Conservation (phyloP, 2,888 invertebrate species). For the Melanotus villosus region DNA sequence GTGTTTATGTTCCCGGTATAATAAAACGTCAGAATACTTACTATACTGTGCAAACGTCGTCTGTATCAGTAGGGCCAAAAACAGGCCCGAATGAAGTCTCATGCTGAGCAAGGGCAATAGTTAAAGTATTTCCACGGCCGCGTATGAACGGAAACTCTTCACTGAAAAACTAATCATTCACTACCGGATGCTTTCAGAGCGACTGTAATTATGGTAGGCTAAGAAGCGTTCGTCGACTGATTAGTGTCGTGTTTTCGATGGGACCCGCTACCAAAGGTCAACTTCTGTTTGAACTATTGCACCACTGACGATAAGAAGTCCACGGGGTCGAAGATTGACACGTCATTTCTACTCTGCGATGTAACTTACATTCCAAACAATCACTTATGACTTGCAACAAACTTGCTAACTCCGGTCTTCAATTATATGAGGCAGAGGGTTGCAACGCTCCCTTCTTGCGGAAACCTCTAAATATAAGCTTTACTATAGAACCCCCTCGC, state of each 20-base stretch:
- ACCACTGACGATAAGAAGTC: slow-evolving; percentile 57
- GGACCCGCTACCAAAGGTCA: slow-evolving; percentile 58
- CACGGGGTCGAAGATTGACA: slow-evolving; percentile 55
- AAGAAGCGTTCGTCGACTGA: slow-evolving; percentile 25
- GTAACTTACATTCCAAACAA: slow-evolving; percentile 27
- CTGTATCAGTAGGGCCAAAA: slow-evolving; percentile 48
- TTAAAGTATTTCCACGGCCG: too few species aligned
- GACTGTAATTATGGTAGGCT: not conserved
- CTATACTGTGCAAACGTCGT: slow-evolving; percentile 52
- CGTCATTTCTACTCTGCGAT: slow-evolving; percentile 38
- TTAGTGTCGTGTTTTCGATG: slow-evolving; percentile 43
- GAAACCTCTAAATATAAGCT: slow-evolving; percentile 20
- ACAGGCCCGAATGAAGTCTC: slow-evolving; percentile 50
- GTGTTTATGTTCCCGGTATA: slow-evolving; percentile 42
- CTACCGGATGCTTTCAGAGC: slow-evolving; percentile 25
- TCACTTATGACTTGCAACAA: slow-evolving; percentile 15
- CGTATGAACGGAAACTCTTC: not conserved
- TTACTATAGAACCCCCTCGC: slow-evolving; percentile 10
- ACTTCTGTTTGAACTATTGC: slow-evolving; percentile 52
- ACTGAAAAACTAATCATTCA: slow-evolving; percentile 29
- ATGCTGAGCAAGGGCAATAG: too few species aligned
- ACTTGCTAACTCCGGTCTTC: slow-evolving; percentile 11
- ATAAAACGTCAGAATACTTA: slow-evolving; percentile 46
- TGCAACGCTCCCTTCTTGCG: slow-evolving; percentile 3
- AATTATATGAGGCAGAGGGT: slow-evolving; percentile 8